Evolutionary conservation across 2,888 invertebrate species (phyloP), one percentile per base, ranked within the genome.

Genomic region (Cantharis rustica): DNA sequence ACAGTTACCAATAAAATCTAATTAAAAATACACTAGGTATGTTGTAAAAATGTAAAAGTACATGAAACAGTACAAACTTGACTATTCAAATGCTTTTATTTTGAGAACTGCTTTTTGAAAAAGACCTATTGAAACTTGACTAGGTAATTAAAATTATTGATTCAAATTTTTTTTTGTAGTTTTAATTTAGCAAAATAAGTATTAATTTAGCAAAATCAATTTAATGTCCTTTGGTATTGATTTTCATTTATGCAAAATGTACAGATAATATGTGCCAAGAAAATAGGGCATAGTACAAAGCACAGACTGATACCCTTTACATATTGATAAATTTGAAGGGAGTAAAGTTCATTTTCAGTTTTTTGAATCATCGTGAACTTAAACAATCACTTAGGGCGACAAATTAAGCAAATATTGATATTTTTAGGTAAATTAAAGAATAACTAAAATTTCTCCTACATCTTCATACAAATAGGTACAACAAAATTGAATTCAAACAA

Each of bases 231-330:
- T 13, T n/a, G 13, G 31, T 31, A 47, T 47, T 47, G 47, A 47
- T 47, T 47, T n/a, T 47, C n/a, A 47, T 47, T 9, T 7, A 47
- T 47, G 47, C 47, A 47, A 47, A 47, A n/a, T 9, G n/a, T 47
- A n/a, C 31, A 31, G 31, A 31, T 31, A 31, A 13, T 13, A 31
- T 47, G n/a, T 47, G n/a, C n/a, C 2, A n/a, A 7, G 47, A n/a
- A 75, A 68, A 26, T 83, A 77, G 85, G 84, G 68, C 84, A 83
- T 31, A 68, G 80, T 77, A 79, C 79, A 76, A 81, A 80, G 84
- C 77, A 85, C 84, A 74, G 74, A 68, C 75, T 83, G 84, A 76
- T 78, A 85, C 84, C 76, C n/a, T n/a, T 47, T 47, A 9, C 7
- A n/a, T 47, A 47, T 47, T 47, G 47, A n/a, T 47, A 47, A 47